Conservation (phyloP, 2,888 invertebrate genomes). For the Conomelus anceps region DNA sequence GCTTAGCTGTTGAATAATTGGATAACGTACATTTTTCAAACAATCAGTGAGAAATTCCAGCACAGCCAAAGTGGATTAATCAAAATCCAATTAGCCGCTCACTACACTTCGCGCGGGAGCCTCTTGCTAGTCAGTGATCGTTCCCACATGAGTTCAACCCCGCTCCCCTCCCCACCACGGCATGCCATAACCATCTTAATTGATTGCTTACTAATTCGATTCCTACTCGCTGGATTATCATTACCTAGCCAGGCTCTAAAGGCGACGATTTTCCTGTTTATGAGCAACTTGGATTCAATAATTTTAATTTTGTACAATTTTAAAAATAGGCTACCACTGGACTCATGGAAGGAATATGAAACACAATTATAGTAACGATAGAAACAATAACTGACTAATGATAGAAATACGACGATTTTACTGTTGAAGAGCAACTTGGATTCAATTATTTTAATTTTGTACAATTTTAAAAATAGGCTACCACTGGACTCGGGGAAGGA, state of each 20-base stretch:
- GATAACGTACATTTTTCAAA: neutral
- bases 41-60: neutral
- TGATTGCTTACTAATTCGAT: neutral
- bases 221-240: neutral
- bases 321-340: no score
- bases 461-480: no score
- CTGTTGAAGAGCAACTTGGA: no score
- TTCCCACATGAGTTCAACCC: neutral
- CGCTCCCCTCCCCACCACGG: neutral
- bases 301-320: no score
- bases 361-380: no score
- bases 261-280: neutral
- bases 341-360: no score
- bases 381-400: no score
- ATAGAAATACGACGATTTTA: no score
- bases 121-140: neutral
- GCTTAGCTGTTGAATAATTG: neutral
- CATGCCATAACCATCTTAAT: neutral
- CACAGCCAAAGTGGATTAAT: neutral
- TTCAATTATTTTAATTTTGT: no score
- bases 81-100: neutral
- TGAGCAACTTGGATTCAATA: no score
- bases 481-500: no score
- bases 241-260: neutral
- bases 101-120: neutral